These are phyloP conservation scores for Sitophilus oryzae DNA, from an alignment of 1,140 invertebrate species.

Conservation along the genomic window DNA sequence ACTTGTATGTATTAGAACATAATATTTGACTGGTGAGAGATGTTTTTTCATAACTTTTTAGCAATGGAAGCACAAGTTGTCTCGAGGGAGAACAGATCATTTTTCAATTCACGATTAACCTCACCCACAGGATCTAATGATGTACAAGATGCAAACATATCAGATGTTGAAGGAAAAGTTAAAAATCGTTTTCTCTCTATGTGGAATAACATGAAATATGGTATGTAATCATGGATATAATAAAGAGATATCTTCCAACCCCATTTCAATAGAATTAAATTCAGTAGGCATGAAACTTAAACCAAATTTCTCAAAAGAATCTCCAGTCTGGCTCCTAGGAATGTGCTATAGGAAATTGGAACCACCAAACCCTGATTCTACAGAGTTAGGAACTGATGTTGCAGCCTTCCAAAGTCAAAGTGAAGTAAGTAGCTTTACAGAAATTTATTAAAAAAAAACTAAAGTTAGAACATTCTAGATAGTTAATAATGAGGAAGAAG, in stretches of 20 bases:
- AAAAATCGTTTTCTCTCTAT: conserved; percentile 75
- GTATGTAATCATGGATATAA: conserved; percentile 45
- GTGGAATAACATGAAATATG: conserved; percentile 90
- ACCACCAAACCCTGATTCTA: conserved; percentile 58
- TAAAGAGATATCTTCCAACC: conserved; percentile 1
- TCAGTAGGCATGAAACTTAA: conserved; percentile 57
- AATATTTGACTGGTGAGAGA: conserved; percentile 3
- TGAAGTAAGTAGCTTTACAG: conserved; percentile 31
- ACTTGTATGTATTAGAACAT: neutral
- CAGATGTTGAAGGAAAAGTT: conserved; percentile 61
- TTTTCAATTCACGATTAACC: conserved; percentile 27
- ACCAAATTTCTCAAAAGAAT: conserved; percentile 78
- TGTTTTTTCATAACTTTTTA: conserved; percentile 3
- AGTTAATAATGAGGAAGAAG: conserved; percentile 41
- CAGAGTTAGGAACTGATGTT: conserved; percentile 51
- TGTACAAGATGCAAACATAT: conserved; percentile 38
- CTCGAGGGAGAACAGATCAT: conserved; percentile 24
- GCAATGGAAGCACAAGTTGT: conserved; percentile 32
- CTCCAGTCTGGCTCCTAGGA: conserved; percentile 77
- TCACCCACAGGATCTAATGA: conserved; percentile 19
- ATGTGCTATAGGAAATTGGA: conserved; percentile 68
- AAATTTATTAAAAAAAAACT: conserved; percentile 3
- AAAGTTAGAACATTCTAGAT: conserved; percentile 24
- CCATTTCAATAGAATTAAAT: conserved; percentile 20
- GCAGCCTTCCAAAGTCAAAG: conserved; percentile 37